These are phyloP conservation scores for Apus apus DNA, from an alignment of 2,113 vertebrate genomes.

Conservation along the genomic window DNA sequence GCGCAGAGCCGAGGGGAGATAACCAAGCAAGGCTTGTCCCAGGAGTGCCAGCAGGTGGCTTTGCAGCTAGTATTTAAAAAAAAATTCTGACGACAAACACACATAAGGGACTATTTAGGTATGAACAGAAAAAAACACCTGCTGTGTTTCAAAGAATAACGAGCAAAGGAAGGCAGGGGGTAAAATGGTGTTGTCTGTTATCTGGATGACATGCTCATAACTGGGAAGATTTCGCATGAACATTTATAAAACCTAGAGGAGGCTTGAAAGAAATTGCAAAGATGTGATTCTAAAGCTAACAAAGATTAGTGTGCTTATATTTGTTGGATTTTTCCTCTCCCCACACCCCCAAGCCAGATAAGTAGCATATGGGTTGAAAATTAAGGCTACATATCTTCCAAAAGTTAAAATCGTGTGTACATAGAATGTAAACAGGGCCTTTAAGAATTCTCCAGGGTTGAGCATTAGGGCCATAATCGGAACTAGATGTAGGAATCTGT, in stretches of 20 bases:
- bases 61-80: background rate
- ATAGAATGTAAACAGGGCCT: background rate
- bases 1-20: background rate
- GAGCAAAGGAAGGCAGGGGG: conserved; percentile 42
- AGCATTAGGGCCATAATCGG: background rate
- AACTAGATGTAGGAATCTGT: background rate
- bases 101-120: conserved; percentile 36
- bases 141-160: conserved; percentile 60
- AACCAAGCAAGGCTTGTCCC: background rate
- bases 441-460: background rate
- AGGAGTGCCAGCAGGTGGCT: conserved; percentile 12
- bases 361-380: background rate
- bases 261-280: background rate
- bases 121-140: conserved; percentile 41
- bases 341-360: background rate
- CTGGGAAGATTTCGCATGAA: conserved; percentile 31
- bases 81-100: conserved; percentile 11
- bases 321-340: background rate
- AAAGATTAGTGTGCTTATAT: background rate
- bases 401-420: background rate
- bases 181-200: conserved; percentile 58
- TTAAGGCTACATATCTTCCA: background rate
- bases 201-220: conserved; percentile 43
- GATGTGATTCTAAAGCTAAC: conserved; percentile 5
- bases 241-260: conserved; percentile 32